These are phyloP conservation scores for Amblyjoppa proteus DNA, from an alignment of 2,888 invertebrate species.

Conservation along the genomic window DNA sequence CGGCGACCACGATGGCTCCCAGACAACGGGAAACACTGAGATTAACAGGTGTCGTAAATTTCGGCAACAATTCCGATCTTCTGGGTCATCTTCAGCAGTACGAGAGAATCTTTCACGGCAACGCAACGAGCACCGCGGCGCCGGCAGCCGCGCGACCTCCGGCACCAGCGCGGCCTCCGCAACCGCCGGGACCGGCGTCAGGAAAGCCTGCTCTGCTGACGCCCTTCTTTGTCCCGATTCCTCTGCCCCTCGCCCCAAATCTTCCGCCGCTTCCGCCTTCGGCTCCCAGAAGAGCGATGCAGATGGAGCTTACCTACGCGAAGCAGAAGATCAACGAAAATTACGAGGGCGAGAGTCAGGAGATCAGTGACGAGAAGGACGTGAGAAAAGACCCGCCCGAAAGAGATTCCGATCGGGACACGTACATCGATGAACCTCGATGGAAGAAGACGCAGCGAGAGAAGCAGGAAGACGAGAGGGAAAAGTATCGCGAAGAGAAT, in stretches of 20 bases:
- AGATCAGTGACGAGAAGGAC: constrained; percentile 73
- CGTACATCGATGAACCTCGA: constrained; percentile 70
- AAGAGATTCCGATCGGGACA: constrained; percentile 34
- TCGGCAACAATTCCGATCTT: constrained; percentile 80
- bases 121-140: constrained; percentile 42
- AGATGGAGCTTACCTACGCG: constrained; percentile 60
- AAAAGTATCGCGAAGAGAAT: constrained; percentile 69
- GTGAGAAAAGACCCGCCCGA: constrained; percentile 68
- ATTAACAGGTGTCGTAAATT: constrained; percentile 82
- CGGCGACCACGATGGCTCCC: constrained; percentile 62
- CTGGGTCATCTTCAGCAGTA: constrained; percentile 81
- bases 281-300: constrained; percentile 51
- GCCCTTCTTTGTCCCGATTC: constrained; percentile 80
- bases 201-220: constrained; percentile 69
- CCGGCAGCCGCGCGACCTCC: constrained; percentile 37
- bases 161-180: background rate
- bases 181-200: constrained; percentile 10
- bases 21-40: constrained; percentile 80
- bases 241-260: constrained; percentile 79
- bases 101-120: constrained; percentile 80
- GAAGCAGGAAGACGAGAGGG: constrained; percentile 30
- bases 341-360: constrained; percentile 73
- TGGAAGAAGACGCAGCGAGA: constrained; percentile 75
- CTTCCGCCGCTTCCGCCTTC: constrained; percentile 72
- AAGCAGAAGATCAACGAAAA: constrained; percentile 74